Base-by-base conservation (phyloP, 2,888 invertebrate species). In the Conus canariensis region DNA sequence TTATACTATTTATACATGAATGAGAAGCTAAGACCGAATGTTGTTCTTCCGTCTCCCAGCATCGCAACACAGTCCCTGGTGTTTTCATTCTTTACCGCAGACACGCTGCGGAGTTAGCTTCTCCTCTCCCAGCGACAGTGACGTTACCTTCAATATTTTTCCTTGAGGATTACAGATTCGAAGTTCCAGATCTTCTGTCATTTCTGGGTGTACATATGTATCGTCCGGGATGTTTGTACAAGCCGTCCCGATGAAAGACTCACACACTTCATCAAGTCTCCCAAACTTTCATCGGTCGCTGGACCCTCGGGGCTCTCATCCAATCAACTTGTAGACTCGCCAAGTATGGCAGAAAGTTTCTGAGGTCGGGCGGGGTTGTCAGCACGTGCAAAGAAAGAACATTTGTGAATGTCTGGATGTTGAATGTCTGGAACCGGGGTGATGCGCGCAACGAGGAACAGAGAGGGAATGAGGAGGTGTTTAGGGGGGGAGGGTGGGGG, bases 341-440 rank as follows among this genome's bases (percentile, higher is more conserved):
- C 74, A 74, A n/a, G 45, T n/a, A 74, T 74, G 74, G 74, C 74
- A 19, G 74, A 22, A 74, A 74, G 74, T 74, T 74, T 9, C 74
- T n/a, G n/a, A 74, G 74, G 74, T 74, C 70, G 74, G 74, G n/a
- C 74, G 10, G n/a, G 74, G 45, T 45, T 74, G 74, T 74, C 74
- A 74, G 74, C 74, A 74, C 74, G 22, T 74, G 74, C n/a, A 74
- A n/a, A 74, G 74, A 74, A 74, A 74, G 74, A 74, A 74, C 74
- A 74, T 74, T 74, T 74, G 74, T 74, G 74, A 74, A n/a, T 74
- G 74, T 74, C 74, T 74, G 74, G n/a, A 74, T n/a, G 22, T 74
- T 22, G 74, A n/a, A 74, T 74, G 74, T 74, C 74, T 74, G n/a
- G 74, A 10, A n/a, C 74, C 9, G n/a, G 74, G 12, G 22, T 14